Evolutionary conservation across 1,140 invertebrate species (phyloP).

Genomic region (Bactericera cockerelli): DNA sequence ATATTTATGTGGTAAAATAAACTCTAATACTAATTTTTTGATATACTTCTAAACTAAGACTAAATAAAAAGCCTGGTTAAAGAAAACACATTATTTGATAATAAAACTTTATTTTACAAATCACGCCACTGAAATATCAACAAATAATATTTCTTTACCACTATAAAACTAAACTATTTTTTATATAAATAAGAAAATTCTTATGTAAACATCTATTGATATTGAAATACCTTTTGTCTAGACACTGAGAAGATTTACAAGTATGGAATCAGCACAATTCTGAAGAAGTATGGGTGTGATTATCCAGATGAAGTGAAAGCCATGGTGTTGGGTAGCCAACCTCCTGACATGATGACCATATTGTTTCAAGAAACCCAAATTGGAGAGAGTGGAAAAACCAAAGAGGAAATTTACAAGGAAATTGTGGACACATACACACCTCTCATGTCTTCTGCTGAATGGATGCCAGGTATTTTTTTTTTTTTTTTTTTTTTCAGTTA

Average conservation of each 20-base stretch:
- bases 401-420: constrained; percentile 45
- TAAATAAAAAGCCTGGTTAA: too few species aligned
- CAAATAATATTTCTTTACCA: too few species aligned
- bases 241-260: constrained; percentile 47
- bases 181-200: too few species aligned
- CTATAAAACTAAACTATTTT: too few species aligned
- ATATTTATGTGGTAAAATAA: too few species aligned
- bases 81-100: too few species aligned
- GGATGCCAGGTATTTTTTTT: constrained; percentile 23
- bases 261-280: constrained; percentile 41
- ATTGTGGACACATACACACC: constrained; percentile 29
- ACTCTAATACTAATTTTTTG: too few species aligned
- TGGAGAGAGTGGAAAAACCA: constrained; percentile 23
- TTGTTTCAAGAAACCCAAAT: constrained; percentile 52
- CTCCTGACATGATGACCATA: constrained; percentile 50
- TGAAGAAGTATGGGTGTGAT: constrained; percentile 46
- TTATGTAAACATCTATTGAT: constrained; percentile 4
- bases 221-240: constrained; percentile 31
- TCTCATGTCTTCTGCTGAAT: constrained; percentile 16
- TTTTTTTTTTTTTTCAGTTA: too few species aligned
- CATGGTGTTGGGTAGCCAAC: constrained; percentile 55
- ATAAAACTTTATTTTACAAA: too few species aligned
- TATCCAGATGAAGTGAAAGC: constrained; percentile 57
- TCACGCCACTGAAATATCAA: too few species aligned
- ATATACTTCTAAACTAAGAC: too few species aligned